Percentiles rank a stretch among this genome's conserved stretches.
These are phyloP conservation scores for Emys orbicularis DNA, from an alignment of 2,797 vertebrate species.

Conservation along the genomic window DNA sequence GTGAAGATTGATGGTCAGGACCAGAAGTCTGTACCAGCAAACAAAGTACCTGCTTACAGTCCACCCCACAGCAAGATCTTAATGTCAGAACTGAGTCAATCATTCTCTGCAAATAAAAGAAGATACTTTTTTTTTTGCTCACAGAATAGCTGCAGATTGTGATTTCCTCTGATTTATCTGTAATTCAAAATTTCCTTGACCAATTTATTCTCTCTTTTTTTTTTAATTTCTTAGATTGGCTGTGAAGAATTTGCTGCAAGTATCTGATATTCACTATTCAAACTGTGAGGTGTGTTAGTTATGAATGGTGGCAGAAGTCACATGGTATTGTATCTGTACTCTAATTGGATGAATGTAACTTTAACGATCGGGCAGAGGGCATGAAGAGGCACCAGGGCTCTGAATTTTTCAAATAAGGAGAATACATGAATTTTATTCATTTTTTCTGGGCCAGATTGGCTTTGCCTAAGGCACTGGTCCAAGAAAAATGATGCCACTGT, in stretches of 20 bases:
- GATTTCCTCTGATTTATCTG: constrained; percentile 68
- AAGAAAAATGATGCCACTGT: not conserved
- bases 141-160: constrained; percentile 50
- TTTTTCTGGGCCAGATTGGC: not conserved
- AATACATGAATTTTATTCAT: not conserved
- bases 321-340: rapidly evolving
- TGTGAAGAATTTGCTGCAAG: constrained; percentile 54
- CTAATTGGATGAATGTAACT: constrained; percentile 2
- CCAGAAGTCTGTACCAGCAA: constrained; percentile 41
- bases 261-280: constrained; percentile 43
- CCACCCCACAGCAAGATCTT: constrained; percentile 29
- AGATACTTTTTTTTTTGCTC: not conserved
- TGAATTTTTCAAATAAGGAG: not conserved
- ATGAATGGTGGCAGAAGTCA: not conserved
- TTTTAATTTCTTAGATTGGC: constrained; percentile 23
- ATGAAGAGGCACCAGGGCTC: not conserved
- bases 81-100: constrained; percentile 48
- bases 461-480: constrained; percentile 10
- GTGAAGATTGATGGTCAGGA: constrained; percentile 48
- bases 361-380: not conserved
- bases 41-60: constrained; percentile 33
- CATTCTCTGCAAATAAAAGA: constrained; percentile 51
- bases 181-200: constrained; percentile 72
- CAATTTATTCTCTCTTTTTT: constrained; percentile 59
- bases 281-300: constrained; percentile 41